Evolutionary conservation across 2,113 vertebrate species (phyloP), one percentile per base, ranked within the genome.

Genomic region (Cromileptes altivelis): DNA sequence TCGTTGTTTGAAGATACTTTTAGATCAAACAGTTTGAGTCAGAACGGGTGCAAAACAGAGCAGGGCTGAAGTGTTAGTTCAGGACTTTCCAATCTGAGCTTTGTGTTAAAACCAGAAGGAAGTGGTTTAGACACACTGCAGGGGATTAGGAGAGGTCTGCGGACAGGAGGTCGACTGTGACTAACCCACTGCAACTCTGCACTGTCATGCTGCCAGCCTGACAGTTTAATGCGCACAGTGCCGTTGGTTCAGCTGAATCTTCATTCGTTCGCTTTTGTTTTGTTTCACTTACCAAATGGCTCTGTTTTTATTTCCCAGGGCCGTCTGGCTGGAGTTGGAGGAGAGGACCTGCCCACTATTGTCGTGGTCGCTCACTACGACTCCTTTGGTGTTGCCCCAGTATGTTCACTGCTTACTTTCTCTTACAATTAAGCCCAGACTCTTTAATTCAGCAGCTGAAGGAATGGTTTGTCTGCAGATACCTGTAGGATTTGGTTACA

Each of bases 291-390:
- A 0, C 70, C 45, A 85, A 49, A 84, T 14, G 1, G 1, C 11
- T 75, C 37, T 69, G 25, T 27, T 58, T 74, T 75, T 56, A 8
- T 53, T 85, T 40, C 33, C 0, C 90, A 99, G 98, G 98, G 98
- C 9, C 96, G 97, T 75, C 95, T 99, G 37, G 95, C 98, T 0
- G 98, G 98, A 58, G 95, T 97, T 15, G 98, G 98, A n/a, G 98
- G 97, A 87, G 98, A 99, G 63, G 98, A 99, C 78, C 94, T 99
- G 23, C 98, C 98, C 17, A 99, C 98, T 13, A 97, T 99, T 4
- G 98, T 98, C 19, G 88, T 99, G 8, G 98, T 99, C 61, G 97
- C 98, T 45, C 98, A 99, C 88, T 99, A 99, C 0, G 98, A 99
- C 47, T 97, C 98, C 25, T 99, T 98, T 7, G 98, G 98, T 42